Conservation (phyloP, 2,888 invertebrate species). For the Paralinhomoeus sp. region DNA sequence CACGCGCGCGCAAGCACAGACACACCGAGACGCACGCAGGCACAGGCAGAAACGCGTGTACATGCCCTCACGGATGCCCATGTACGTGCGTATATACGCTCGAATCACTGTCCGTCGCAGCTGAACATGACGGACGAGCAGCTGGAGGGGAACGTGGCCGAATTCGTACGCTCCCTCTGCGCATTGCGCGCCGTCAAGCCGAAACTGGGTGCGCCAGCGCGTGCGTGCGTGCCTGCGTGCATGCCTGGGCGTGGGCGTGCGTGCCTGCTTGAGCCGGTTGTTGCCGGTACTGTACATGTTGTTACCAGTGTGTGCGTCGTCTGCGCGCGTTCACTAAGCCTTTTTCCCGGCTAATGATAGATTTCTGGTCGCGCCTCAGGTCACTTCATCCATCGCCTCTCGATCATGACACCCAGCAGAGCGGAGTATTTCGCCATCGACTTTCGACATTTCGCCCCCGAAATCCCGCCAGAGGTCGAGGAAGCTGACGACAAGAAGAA, state of each 20-base stretch:
- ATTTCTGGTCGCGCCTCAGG: neutral
- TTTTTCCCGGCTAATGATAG: too few species aligned
- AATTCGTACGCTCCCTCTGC: constrained; percentile 43
- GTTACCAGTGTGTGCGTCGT: too few species aligned
- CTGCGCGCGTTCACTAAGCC: too few species aligned
- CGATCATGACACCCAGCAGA: neutral
- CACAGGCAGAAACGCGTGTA: too few species aligned
- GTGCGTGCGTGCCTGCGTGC: too few species aligned
- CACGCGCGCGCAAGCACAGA: too few species aligned
- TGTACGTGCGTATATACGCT: too few species aligned
- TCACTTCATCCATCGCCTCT: constrained; percentile 1
- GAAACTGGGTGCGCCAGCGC: neutral
- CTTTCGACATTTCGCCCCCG: too few species aligned
- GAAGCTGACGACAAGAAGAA: neutral
- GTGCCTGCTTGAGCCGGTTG: too few species aligned
- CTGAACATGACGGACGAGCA: constrained; percentile 46
- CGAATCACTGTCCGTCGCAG: constrained; percentile 29
- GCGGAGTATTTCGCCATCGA: neutral
- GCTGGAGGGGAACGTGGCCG: constrained; percentile 47
- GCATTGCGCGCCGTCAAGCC: constrained; percentile 13
- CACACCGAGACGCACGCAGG: neutral
- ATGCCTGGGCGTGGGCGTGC: too few species aligned
- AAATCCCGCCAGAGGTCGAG: neutral
- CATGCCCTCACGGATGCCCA: too few species aligned
- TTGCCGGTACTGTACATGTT: too few species aligned